Evolutionary conservation across 1,140 invertebrate genomes (phyloP).

Genomic region (Battus philenor): DNA sequence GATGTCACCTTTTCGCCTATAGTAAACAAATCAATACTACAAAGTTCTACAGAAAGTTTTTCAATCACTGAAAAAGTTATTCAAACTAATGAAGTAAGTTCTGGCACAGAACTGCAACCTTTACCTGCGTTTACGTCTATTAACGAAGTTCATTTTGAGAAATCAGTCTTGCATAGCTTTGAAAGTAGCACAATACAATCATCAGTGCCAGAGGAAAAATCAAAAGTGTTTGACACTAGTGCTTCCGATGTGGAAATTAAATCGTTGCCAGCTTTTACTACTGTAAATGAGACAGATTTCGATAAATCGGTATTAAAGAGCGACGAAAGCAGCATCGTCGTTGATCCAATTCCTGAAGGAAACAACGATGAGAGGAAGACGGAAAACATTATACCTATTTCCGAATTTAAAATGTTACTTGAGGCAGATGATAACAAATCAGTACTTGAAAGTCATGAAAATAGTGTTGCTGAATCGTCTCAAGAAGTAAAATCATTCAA

Average conservation of each 20-base stretch:
- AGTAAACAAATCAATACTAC: conserved; percentile 56
- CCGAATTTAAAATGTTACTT: conserved; percentile 32
- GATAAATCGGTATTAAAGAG: conserved; percentile 40
- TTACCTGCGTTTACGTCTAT: conserved; percentile 44
- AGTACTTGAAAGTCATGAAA: conserved; percentile 39
- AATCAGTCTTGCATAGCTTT: conserved; percentile 38
- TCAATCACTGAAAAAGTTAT: conserved; percentile 35
- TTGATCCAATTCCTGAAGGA: conserved; percentile 17
- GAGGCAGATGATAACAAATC: conserved; percentile 45
- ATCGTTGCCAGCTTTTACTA: conserved; percentile 27
- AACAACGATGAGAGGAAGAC: conserved; percentile 9
- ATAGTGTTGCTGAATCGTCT: conserved; percentile 29
- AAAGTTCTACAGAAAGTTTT: conserved; percentile 50
- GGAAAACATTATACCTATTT: conserved; percentile 17
- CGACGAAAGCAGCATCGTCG: conserved; percentile 33
- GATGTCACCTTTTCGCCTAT: conserved; percentile 62
- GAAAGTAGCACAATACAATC: conserved; percentile 34
- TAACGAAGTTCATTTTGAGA: conserved; percentile 32
- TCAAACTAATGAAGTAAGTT: conserved; percentile 26
- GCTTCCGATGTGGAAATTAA: conserved; percentile 18
- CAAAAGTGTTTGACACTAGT: conserved; percentile 7
- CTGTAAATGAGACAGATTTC: conserved; percentile 29
- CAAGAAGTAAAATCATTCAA: conserved; percentile 22
- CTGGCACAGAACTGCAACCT: conserved; percentile 28
- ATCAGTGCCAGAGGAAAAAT: conserved; percentile 24